Base-by-base conservation (phyloP, 1,140 invertebrate genomes). In the Battus philenor region DNA sequence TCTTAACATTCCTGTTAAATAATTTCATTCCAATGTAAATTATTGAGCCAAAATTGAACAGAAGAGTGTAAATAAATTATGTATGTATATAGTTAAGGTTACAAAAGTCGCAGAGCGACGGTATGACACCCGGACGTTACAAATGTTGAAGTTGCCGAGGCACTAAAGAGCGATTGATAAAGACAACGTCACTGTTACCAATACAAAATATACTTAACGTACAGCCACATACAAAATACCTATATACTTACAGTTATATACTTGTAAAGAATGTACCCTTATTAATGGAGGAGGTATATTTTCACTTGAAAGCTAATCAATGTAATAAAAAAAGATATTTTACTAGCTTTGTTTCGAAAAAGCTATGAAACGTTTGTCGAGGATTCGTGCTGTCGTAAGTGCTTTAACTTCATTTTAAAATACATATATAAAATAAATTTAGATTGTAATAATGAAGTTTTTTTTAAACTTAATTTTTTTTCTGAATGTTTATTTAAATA, bases 11-110 rank as follows among this genome's bases (percentile, higher is more conserved):
- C 79, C 79, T 68, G 70, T 69, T 83, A 65, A 71, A 71, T 75
- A 68, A 61, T 78, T 75, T 70, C 66, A 82, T 80, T 81, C 72
- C 76, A 80, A 58, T 78, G 61, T 75, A 75, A 73, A 72, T 61
- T 65, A 61, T 69, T 48, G 56, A 69, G 58, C 63, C 64, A 68
- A 70, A 72, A 59, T 59, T 58, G 45, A 68, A 72, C 67, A 66
- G 67, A 64, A 63, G 52, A 62, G 47, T 85, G 81, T 85, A 85
- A 72, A 85, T 85, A 85, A 54, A 59, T 63, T 61, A 63, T 81
- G 76, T 61, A 63, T 81, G 76, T 84, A 84, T 60, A 82, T 85
- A 82, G 68, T 81, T 68, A 71, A 64, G 50, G 57, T 50, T 68
- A 68, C 50, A 48, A 30, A 60, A 60, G 81, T 78, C 71, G 81